These are phyloP conservation scores for Halisarca cf. caerulea DNA, from an alignment of 37 sponge, comb jelly and placozoan species.

Conservation along the genomic window DNA sequence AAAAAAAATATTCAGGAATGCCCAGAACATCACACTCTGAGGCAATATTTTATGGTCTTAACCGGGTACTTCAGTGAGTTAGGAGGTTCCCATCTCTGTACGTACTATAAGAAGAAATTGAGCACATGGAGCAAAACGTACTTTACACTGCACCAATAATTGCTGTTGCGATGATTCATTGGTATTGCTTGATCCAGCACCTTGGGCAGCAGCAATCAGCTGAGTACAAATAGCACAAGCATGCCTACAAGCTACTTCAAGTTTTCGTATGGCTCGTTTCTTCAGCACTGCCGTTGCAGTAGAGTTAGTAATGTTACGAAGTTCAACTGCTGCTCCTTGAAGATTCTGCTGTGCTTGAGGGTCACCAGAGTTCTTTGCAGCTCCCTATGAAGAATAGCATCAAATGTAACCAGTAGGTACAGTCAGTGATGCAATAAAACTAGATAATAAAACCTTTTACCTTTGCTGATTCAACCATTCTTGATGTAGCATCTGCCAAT, in stretches of 20 bases:
- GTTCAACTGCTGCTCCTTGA: constrained; percentile 75
- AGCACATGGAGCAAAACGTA: no score
- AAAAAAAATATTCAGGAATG: no score
- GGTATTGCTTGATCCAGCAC: constrained; percentile 86
- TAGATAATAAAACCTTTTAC: no score
- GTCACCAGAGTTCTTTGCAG: constrained; percentile 81
- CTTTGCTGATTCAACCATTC: constrained; percentile 96
- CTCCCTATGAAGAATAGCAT: constrained; percentile 9
- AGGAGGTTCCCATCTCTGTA: no score
- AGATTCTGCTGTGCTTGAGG: constrained; percentile 69
- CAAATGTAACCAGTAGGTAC: no score
- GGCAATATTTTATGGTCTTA: no score
- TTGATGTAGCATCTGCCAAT: constrained; percentile 93
- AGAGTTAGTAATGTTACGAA: constrained; percentile 69
- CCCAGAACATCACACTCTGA: no score
- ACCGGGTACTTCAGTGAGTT: no score
- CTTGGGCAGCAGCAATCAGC: constrained; percentile 95
- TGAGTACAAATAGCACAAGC: constrained; percentile 90
- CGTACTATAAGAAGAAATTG: no score
- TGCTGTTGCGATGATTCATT: constrained; percentile 83
- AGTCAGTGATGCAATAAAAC: no score
- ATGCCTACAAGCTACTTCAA: constrained; percentile 93
- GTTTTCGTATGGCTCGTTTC: constrained; percentile 82
- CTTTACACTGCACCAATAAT: constrained; percentile 85
- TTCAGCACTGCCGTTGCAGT: constrained; percentile 79